These are phyloP conservation scores for Sakesphorus luctuosus DNA, from an alignment of 2,113 vertebrate genomes.

Conservation along the genomic window DNA sequence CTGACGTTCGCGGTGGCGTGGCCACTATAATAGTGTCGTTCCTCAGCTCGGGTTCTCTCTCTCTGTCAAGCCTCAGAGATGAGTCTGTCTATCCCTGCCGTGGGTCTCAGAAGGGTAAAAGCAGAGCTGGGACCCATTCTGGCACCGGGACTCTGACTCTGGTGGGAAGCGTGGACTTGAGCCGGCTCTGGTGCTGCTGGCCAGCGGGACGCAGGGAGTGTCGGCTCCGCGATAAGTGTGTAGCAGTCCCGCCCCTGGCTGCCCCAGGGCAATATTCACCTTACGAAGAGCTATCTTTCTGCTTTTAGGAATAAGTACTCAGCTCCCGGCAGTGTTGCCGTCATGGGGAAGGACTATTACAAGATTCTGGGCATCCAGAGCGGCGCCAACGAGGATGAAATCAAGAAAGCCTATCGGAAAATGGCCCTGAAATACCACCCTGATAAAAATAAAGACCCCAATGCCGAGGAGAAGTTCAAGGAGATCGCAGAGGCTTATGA, in stretches of 20 bases:
- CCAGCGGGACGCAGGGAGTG: background rate
- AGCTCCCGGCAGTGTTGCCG: conserved; percentile 67
- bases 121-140: background rate
- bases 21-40: background rate
- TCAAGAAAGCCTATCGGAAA: conserved; percentile 97
- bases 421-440: conserved; percentile 98
- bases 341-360: conserved; percentile 99
- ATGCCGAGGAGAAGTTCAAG: conserved; percentile 95
- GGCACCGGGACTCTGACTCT: background rate
- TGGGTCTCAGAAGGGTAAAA: background rate
- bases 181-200: conserved; percentile 15
- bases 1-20: conserved; percentile 9
- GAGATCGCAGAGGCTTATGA: conserved; percentile 98
- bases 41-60: background rate
- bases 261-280: background rate
- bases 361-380: conserved; percentile 93
- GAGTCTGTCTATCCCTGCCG: background rate
- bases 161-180: conserved; percentile 9
- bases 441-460: conserved; percentile 96
- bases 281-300: conserved; percentile 36
- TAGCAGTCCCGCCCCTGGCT: fast-evolving
- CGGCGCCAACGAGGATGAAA: conserved; percentile 93
- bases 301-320: conserved; percentile 81
- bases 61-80: background rate
- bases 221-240: background rate